A percentile compares a stretch with the other conserved stretches of the same genome.
Evolutionary conservation across 2,113 vertebrate genomes (phyloP).

Genomic region (Erinaceus europaeus): DNA sequence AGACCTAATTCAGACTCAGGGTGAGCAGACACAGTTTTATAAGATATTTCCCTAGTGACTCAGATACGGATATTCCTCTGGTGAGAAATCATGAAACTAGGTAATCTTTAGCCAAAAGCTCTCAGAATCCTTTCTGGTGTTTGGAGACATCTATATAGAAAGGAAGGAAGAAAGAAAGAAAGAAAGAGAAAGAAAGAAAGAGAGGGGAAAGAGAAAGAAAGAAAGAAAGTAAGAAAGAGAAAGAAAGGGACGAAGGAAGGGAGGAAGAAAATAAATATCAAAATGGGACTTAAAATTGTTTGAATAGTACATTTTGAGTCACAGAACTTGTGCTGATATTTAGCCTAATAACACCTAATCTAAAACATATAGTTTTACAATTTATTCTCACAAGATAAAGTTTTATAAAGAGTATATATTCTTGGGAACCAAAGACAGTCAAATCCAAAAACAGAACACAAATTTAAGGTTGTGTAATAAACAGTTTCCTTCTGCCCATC

Average conservation of each 20-base stretch:
- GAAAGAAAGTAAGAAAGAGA: not conserved
- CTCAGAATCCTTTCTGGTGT: conserved; percentile 15
- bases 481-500: conserved; percentile 11
- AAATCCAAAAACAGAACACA: conserved; percentile 19
- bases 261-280: not conserved
- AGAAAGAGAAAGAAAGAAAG: not conserved
- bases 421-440: not conserved
- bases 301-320: not conserved
- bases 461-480: not conserved
- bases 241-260: no score
- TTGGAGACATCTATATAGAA: not conserved
- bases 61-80: not conserved
- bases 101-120: not conserved
- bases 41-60: conserved; percentile 18
- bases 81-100: conserved; percentile 3
- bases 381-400: conserved; percentile 33
- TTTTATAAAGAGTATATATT: conserved; percentile 38
- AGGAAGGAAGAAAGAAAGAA: not conserved
- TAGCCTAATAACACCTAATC: not conserved
- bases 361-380: not conserved
- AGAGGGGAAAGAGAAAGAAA: no score
- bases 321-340: not conserved
- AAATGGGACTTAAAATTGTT: conserved; percentile 16
- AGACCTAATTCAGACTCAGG: not conserved
- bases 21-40: not conserved